These are phyloP conservation scores for Sesamia nonagrioides DNA, from an alignment of 1,140 invertebrate genomes.

Conservation along the genomic window DNA sequence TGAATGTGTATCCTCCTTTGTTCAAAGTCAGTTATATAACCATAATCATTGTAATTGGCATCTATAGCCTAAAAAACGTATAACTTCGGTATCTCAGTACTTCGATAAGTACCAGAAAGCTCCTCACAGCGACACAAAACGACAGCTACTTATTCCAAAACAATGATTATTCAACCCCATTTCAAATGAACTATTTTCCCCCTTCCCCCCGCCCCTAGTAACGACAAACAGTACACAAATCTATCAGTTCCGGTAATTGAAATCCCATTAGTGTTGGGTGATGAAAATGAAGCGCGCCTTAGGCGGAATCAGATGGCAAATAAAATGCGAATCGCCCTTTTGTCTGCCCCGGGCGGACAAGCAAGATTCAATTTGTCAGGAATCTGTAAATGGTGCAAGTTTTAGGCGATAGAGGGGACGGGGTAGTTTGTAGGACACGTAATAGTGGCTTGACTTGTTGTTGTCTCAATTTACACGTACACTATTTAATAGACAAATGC, in stretches of 20 bases:
- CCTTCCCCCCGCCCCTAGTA: neutral
- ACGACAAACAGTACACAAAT: slow-evolving; percentile 36
- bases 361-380: slow-evolving; percentile 83
- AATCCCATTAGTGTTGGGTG: slow-evolving; percentile 71
- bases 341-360: slow-evolving; percentile 75
- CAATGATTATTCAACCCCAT: neutral
- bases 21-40: no score
- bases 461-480: no score
- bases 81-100: no score
- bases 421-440: neutral
- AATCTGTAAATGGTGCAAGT: slow-evolving; percentile 57
- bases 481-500: no score
- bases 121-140: neutral
- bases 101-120: no score
- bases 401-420: slow-evolving; percentile 13
- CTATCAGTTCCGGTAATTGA: slow-evolving; percentile 66
- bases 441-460: neutral
- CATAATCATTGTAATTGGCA: no score
- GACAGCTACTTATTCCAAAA: neutral
- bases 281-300: slow-evolving; percentile 69
- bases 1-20: no score
- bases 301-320: slow-evolving; percentile 78
- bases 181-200: neutral
- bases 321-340: slow-evolving; percentile 80
- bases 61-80: no score